Evolutionary conservation across 2,113 vertebrate genomes (phyloP).

Genomic region (Triplophysa tibetana): DNA sequence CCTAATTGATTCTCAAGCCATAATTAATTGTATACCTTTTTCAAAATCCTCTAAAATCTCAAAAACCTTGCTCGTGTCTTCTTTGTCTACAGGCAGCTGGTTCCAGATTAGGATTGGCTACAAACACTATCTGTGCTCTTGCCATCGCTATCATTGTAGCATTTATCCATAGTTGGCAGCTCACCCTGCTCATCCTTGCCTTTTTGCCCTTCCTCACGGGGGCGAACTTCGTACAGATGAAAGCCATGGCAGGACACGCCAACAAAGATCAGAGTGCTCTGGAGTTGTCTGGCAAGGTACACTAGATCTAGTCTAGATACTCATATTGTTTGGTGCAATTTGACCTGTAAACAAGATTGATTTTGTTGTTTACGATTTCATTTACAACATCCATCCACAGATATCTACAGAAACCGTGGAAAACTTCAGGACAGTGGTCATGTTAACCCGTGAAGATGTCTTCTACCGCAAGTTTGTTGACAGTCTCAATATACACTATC

Average conservation of each 20-base stretch:
- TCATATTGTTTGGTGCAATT: background rate
- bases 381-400: constrained; percentile 57
- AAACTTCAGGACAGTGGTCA: constrained; percentile 78
- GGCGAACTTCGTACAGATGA: constrained; percentile 66
- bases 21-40: no score
- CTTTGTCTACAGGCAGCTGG: constrained; percentile 64
- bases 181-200: constrained; percentile 73
- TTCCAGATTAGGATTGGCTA: constrained; percentile 67
- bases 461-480: constrained; percentile 80
- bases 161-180: constrained; percentile 75
- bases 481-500: constrained; percentile 73
- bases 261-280: constrained; percentile 75
- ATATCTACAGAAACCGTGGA: constrained; percentile 81
- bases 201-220: constrained; percentile 69
- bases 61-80: constrained; percentile 6
- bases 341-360: background rate
- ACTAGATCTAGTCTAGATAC: constrained; percentile 19
- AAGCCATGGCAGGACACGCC: constrained; percentile 67
- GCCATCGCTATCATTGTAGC: constrained; percentile 63
- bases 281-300: constrained; percentile 75
- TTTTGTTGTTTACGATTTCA: background rate
- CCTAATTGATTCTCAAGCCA: no score
- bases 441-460: constrained; percentile 78
- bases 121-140: constrained; percentile 53
- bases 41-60: background rate